Evolutionary conservation across 1,140 invertebrate species (phyloP).

Genomic region (Philotrypesis tridentata): DNA sequence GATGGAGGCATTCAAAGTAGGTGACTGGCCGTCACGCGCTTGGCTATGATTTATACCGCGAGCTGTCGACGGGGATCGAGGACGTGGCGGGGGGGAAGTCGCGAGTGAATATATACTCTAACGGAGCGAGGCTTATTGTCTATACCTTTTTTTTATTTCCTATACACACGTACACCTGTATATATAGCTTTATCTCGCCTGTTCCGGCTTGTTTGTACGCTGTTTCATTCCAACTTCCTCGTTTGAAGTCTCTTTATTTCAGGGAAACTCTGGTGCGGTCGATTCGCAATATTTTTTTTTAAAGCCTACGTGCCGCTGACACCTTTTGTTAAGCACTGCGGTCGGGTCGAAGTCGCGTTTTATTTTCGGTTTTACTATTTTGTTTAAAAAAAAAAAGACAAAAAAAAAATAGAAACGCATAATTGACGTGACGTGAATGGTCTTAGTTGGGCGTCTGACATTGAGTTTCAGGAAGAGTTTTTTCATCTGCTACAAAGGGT

Average conservation of each 20-base stretch:
- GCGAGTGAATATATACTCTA: not conserved
- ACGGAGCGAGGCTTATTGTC: constrained; percentile 11
- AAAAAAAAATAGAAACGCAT: too few species aligned
- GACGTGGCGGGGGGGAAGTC: constrained; percentile 47
- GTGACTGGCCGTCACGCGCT: constrained; percentile 64
- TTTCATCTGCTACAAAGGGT: not conserved
- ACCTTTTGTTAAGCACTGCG: not conserved
- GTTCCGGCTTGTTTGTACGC: not conserved
- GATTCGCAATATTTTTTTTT: constrained; percentile 1
- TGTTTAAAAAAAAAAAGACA: not conserved
- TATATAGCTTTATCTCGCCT: constrained; percentile 14
- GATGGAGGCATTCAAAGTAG: constrained; percentile 63
- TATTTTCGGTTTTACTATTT: too few species aligned
- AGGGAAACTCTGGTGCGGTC: not conserved
- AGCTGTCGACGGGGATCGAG: constrained; percentile 60
- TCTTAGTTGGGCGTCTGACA: not conserved
- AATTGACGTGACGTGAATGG: not conserved
- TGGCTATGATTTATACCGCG: constrained; percentile 65
- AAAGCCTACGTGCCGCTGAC: not conserved
- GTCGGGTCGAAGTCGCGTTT: not conserved
- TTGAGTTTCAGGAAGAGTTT: not conserved
- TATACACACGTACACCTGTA: not conserved
- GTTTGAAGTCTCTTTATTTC: not conserved
- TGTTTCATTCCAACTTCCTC: not conserved
- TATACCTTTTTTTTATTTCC: constrained; percentile 11